Base-by-base conservation (phyloP, 2,797 vertebrate genomes). In the Thaleichthys pacificus region DNA sequence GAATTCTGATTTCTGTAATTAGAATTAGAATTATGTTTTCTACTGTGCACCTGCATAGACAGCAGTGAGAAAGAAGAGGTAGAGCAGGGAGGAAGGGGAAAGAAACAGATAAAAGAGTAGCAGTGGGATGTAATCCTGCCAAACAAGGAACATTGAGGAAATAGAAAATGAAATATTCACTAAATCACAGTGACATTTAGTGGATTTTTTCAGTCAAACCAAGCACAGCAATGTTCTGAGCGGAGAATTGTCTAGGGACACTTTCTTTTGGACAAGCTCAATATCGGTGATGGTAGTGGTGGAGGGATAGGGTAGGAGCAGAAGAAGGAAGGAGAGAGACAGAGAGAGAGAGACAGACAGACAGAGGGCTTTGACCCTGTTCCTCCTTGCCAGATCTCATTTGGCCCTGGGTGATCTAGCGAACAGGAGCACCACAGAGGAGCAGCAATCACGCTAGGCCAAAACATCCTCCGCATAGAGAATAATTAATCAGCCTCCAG, bases 401-500 rank as follows among this genome's bases (percentile, higher is more conserved):
- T 56, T n/a, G 51, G 51, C 51, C 51, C 17, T 70, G 77, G 84
- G 86, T 89, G 87, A 89, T 91, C 82, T 79, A 83, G 79, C 74
- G 84, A 90, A 85, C 82, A 86, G 82, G 72, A 86, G 77, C 66
- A 67, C 81, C 77, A 77, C 85, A 73, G 82, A 87, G 80, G 81
- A 86, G 84, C 84, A 78, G 81, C 81, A 85, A 86, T 87, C 81
- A 80, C 80, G 79, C 76, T 51, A 77, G 82, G 84, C 79, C 82
- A 78, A 87, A 89, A 86, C 83, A 82, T 85, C 82, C 73, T 77
- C 85, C 86, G 82, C 83, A 83, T 79, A 68, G 84, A 80, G 82
- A 88, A 91, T 90, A 91, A 91, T 91, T 87, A 90, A 89, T 90
- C 84, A 86, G 85, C 83, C 83, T 88, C 78, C 61, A 71, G 85